Evolutionary conservation across 53 echinoderm and acorn worm species (phyloP).

Genomic region (Pentamera pediparva): DNA sequence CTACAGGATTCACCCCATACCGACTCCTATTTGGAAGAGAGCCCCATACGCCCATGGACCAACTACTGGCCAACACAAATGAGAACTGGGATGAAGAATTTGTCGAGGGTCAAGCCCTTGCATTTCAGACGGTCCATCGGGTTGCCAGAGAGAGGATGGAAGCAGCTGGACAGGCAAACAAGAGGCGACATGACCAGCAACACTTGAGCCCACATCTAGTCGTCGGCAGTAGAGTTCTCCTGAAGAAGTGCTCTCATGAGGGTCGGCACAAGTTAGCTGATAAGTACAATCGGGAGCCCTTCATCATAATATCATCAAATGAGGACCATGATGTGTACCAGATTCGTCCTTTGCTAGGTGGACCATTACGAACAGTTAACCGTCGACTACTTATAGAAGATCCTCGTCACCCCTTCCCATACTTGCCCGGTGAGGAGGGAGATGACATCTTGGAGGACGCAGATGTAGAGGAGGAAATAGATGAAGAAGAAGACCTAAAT

Average conservation of each 20-base stretch:
- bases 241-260: not conserved
- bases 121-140: not conserved
- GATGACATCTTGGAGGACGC: not conserved
- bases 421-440: not conserved
- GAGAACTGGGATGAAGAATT: slow-evolving; percentile 39
- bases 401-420: not conserved
- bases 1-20: slow-evolving; percentile 41
- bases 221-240: not conserved
- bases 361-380: slow-evolving; percentile 12
- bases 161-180: not conserved
- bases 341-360: slow-evolving; percentile 41
- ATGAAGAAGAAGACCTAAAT: not conserved
- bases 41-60: slow-evolving; percentile 29
- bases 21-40: slow-evolving; percentile 36
- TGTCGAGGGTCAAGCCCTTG: slow-evolving; percentile 16
- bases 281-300: not conserved
- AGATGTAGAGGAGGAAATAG: not conserved
- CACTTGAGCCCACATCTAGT: not conserved
- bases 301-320: not conserved
- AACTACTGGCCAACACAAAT: slow-evolving; percentile 24
- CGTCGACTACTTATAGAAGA: not conserved
- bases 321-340: not conserved
- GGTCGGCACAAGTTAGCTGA: not conserved
- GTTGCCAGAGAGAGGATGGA: not conserved
- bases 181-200: not conserved